Evolutionary conservation across 2,113 vertebrate genomes (phyloP).

Genomic region (Ciconia stormi): DNA sequence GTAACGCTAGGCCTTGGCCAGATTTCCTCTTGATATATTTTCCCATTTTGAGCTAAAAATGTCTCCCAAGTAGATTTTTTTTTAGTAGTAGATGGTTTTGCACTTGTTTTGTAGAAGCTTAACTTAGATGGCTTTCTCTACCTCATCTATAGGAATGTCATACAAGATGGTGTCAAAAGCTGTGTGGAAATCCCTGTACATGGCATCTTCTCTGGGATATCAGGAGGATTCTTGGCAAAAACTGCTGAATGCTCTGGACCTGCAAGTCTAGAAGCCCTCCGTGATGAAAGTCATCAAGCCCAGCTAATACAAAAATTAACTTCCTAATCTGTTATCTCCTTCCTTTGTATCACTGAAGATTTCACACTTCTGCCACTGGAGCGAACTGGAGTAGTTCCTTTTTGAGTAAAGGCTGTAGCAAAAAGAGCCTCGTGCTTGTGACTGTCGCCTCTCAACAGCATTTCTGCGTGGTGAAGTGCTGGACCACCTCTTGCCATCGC

Average conservation of each 20-base stretch:
- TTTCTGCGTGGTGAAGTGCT: background rate
- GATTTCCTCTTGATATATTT: background rate
- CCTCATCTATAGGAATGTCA: background rate
- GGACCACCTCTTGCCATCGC: background rate
- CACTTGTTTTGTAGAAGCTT: background rate
- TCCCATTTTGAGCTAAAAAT: background rate
- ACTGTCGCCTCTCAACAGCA: rapidly evolving
- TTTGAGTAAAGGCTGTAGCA: background rate
- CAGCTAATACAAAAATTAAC: background rate
- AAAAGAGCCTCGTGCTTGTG: background rate
- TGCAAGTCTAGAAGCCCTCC: background rate
- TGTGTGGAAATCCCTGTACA: background rate
- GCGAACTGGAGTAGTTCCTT: background rate
- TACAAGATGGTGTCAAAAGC: background rate
- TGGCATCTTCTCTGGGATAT: background rate
- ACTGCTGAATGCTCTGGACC: background rate
- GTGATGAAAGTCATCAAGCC: background rate
- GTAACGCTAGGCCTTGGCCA: too few relatives aligned
- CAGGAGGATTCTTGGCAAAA: background rate
- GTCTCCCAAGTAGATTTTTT: background rate
- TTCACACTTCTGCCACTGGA: background rate
- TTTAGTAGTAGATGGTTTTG: background rate
- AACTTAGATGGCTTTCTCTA: background rate
- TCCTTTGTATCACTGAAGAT: too few relatives aligned
- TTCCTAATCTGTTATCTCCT: background rate